Base-by-base conservation (phyloP, 2,797 vertebrate species). In the Tinamus major region DNA sequence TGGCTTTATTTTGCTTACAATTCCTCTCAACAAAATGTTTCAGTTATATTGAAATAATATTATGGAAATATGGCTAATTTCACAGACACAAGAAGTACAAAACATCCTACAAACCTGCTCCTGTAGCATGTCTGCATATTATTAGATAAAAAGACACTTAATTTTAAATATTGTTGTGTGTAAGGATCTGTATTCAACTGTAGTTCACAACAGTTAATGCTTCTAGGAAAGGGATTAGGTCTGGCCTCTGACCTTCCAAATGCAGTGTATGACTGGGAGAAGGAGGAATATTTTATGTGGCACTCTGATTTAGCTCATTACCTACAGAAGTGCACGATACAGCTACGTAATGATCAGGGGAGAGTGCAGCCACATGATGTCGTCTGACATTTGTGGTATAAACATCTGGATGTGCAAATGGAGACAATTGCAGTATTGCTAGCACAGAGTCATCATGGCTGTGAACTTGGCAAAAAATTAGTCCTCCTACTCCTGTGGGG, bases 291-390 rank as follows among this genome's bases (percentile, higher is more conserved):
- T 27, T 63, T 20, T 19, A 5, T 6, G 9, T n/a, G 19, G 20
- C 42, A 9, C 19, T 71, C 31, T n/a, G 17, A 9, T 42, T 88
- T 76, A 68, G 26, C 9, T 82, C 49, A 59, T 9, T 74, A 64
- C 41, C 55, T 49, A 14, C 33, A 44, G 68, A 49, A 42, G 20
- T 48, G 10, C 6, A 24, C 20, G 29, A 48, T 29, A 55, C 19
- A 48, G 10, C 10, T 41, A 3, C 13, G 15, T 7, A 37, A 3
- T 44, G 41, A 62, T 12, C 26, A 62, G 64, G 10, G 17, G 5
- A 1, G 19, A 58, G 17, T 2, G 3, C 53, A 90, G 35, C 10
- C 26, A 4, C 59, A 7, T 20, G 23, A 8, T 0, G 2, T 39
- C 31, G 23, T 10, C 63, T 83, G 10, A 51, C 6, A 18, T 83